Base-by-base conservation (phyloP, 2,113 vertebrate species). In the Triplophysa siluroides region DNA sequence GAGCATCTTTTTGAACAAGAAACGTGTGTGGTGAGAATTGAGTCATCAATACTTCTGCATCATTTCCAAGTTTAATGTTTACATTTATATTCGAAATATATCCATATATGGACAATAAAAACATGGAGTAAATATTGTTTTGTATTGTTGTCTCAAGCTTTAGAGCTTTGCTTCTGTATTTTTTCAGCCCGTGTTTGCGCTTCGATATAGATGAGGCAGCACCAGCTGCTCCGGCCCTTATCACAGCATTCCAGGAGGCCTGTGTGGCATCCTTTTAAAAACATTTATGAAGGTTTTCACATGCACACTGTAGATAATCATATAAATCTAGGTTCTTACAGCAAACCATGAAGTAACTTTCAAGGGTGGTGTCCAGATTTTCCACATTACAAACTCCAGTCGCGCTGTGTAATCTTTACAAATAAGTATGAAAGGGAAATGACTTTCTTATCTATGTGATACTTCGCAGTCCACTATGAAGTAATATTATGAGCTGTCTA, bases 221-320 rank as follows among this genome's bases (percentile, higher is more conserved):
- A 76, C 43, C 81, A 80, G 70, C 82, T 83, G 86, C 70, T 70
- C 73, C 77, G 47, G 76, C 81, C 83, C 81, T 87, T 89, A 89
- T 90, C 79, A 79, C 61, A 69, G 81, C 85, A 88, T 91, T 91
- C 88, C 88, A 83, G 84, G 76, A 81, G 86, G 88, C 89, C 86
- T 86, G 29, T 67, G 71, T 82, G 83, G 82, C 75, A 80, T 68
- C 74, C 79, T 73, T 89, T 89, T 88, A 91, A 90, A 90, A 91
- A 92, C 90, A 90, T 38, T 12, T n/a, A 78, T 69, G 72, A 88
- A 81, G 83, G 86, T 89, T 91, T 84, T 86, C 83, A 85, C 83
- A 38, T 38, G 33, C 33, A 88, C 84, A 85, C 80, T 63, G 83
- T 82, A 76, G 21, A 50, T 86, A 81, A 77, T 83, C 76, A 70